Percentiles rank a stretch among this genome's conserved stretches.
These are phyloP conservation scores for Myathropa florea DNA, from an alignment of 2,888 invertebrate species.

Conservation along the genomic window DNA sequence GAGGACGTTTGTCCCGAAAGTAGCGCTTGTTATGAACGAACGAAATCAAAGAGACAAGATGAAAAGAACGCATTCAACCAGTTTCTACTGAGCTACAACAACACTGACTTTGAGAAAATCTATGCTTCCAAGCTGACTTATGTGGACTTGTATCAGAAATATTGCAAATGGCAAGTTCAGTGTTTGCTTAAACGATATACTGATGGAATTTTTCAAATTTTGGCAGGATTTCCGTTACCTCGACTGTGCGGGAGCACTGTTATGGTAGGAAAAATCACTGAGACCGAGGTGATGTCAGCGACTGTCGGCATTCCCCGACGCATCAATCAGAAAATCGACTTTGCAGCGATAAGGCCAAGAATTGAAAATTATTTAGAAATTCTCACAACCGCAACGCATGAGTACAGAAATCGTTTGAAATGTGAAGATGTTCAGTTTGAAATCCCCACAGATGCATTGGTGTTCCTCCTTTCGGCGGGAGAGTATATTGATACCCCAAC, in stretches of 20 bases:
- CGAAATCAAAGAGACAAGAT: conserved; percentile 51
- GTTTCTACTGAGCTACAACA: conserved; percentile 72
- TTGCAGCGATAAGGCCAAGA: conserved; percentile 69
- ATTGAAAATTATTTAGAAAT: conserved; percentile 71
- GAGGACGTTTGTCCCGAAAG: conserved; percentile 22
- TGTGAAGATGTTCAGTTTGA: conserved; percentile 1
- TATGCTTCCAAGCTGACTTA: conserved; percentile 73
- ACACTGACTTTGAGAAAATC: conserved; percentile 71
- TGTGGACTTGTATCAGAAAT: conserved; percentile 72
- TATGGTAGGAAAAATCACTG: conserved; percentile 68
- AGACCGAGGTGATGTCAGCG: conserved; percentile 70
- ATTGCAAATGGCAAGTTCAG: conserved; percentile 69
- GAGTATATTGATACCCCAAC: conserved; percentile 75
- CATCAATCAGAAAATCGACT: conserved; percentile 15
- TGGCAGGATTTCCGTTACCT: conserved; percentile 76
- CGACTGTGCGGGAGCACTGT: conserved; percentile 68
- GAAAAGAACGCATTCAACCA: conserved; percentile 74
- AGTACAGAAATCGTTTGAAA: not conserved
- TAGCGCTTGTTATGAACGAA: conserved; percentile 65
- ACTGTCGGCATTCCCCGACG: conserved; percentile 55
- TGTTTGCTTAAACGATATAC: conserved; percentile 53
- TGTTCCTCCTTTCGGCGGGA: conserved; percentile 74
- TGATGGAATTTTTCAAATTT: conserved; percentile 72
- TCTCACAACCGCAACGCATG: not conserved
- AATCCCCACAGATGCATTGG: conserved; percentile 74